Evolutionary conservation across 2,113 vertebrate genomes (phyloP), one percentile per base, ranked within the genome.

Genomic region (Astur gentilis): DNA sequence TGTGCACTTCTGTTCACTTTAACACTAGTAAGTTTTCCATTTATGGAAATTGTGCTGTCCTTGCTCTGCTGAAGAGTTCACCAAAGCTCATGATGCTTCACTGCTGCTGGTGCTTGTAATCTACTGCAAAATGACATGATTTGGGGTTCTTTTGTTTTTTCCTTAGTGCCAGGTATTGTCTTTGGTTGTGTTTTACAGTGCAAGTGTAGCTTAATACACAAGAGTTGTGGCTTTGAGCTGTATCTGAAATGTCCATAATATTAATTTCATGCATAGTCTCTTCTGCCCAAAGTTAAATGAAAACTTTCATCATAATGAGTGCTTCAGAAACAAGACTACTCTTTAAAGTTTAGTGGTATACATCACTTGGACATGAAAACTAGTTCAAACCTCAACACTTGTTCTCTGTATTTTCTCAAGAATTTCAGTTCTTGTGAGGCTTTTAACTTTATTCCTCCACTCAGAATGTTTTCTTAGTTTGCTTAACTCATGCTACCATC

Each of bases 401-500:
- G 54, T 88, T 88, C 82, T 60, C 83, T 79, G 17, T 60, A 16
- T 95, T 82, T 94, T 80, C 89, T 81, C 2, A 4, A 77, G 85
- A 80, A 47, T 86, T 93, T 88, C 79, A 66, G 36, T 85, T 87
- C 93, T 95, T 89, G 34, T 1, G 32, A 87, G 65, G 81, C 82
- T 94, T 96, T 94, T 88, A 94, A 93, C 90, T 95, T 73, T 55
- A 81, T 71, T 82, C 64, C 58, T 77, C 64, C 6, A 11, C 81
- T 89, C 64, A n/a, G 96, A 94, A 73, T 96, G 85, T 93, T 95
- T 92, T 92, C 93, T 83, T 72, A 50, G 87, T 95, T 95, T 95
- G 88, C 95, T 94, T 96, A 90, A 80, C 95, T 95, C 76, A 26
- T 94, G 95, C 85, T 92, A 81, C 95, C 96, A 97, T 97, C 96